phyloP scores from a whole-genome alignment of 2,113 vertebrate genomes.

The Corythaeola cristata region DNA sequence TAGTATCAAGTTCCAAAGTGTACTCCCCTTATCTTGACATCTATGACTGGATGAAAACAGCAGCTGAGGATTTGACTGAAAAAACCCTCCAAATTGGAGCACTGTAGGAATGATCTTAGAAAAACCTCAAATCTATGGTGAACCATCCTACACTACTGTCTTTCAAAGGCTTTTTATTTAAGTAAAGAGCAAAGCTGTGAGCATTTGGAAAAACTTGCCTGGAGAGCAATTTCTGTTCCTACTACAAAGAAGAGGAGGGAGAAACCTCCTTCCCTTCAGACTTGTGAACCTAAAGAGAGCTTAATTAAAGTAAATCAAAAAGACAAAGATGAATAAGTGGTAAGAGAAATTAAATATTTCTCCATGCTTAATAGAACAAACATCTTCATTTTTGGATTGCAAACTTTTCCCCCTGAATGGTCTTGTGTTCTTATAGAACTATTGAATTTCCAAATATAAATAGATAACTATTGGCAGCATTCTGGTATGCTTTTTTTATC shows the following conservation, averaged over 20 bases:
- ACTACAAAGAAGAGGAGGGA: neutral
- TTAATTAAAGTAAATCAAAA: conserved; percentile 30
- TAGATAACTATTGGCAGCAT: neutral
- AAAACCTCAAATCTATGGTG: neutral
- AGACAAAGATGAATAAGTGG: neutral
- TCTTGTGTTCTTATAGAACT: neutral
- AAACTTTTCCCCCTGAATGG: neutral
- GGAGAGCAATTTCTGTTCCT: neutral
- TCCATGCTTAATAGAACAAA: neutral
- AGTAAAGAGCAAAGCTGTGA: neutral
- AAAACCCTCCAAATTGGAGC: neutral
- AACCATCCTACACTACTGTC: neutral
- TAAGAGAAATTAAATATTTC: neutral
- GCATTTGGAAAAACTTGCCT: neutral
- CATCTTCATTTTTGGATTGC: neutral
- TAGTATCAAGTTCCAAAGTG: neutral
- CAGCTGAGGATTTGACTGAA: neutral
- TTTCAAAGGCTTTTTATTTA: conserved; percentile 2
- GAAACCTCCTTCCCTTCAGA: neutral
- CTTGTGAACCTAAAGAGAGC: neutral
- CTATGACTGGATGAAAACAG: conserved; percentile 30
- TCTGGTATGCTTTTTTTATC: neutral
- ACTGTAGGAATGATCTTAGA: neutral
- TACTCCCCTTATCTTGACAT: neutral
- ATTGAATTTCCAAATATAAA: conserved; percentile 6